Conservation (phyloP, 2,113 vertebrate species). For the Bubo blakistoni region DNA sequence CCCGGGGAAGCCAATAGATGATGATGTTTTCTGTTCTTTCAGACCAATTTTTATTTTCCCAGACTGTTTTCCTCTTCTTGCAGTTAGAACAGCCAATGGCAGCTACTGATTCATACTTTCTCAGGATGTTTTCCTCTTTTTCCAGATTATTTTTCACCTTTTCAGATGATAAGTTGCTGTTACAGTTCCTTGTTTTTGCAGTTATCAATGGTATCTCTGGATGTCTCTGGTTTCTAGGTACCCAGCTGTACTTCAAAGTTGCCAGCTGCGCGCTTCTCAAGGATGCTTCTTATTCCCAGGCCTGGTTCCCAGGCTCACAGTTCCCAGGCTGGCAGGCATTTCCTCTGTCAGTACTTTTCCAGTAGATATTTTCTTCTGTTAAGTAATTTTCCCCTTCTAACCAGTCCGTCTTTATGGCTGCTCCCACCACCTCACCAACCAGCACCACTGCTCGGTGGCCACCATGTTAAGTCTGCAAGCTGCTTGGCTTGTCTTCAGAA, state of each 20-base stretch:
- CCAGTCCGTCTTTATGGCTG: not conserved
- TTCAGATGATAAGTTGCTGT: not conserved
- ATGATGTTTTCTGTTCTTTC: not conserved
- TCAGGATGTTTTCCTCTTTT: not conserved
- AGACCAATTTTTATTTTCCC: not conserved
- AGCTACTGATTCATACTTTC: not conserved
- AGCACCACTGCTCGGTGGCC: not conserved
- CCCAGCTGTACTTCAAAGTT: not conserved
- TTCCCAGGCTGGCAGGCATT: not conserved
- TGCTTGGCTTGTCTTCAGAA: not conserved
- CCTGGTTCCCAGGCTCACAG: not conserved
- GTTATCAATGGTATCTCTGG: not conserved
- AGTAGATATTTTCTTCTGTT: not conserved
- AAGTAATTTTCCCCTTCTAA: not conserved
- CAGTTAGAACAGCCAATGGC: not conserved
- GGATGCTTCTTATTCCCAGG: not conserved
- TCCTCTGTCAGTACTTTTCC: not conserved
- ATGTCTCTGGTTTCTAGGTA: not conserved
- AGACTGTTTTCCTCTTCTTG: not conserved
- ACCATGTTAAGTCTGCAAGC: not conserved
- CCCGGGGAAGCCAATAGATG: not conserved
- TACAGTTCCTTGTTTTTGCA: not conserved
- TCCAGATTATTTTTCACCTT: not conserved
- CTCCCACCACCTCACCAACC: not conserved
- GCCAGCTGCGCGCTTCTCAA: not conserved